These are phyloP conservation scores for Delichon dasypus DNA, from an alignment of 2,797 vertebrate species.

Conservation along the genomic window DNA sequence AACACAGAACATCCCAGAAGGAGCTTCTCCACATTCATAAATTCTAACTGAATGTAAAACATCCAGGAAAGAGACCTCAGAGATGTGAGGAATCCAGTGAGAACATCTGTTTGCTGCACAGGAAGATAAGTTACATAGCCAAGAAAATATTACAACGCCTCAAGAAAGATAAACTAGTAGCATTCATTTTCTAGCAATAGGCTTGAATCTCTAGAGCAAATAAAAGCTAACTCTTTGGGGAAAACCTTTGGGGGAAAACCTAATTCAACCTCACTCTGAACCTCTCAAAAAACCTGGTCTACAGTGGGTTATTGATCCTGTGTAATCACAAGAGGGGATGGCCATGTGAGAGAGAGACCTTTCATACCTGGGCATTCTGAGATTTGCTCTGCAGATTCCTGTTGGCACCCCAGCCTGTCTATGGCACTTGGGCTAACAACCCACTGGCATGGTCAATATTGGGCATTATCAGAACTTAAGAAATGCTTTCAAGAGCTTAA, in stretches of 20 bases:
- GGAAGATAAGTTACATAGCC: slow-evolving; percentile 24
- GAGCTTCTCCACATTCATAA: slow-evolving; percentile 53
- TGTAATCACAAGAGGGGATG: not conserved
- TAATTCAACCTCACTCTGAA: not conserved
- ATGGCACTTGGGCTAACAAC: not conserved
- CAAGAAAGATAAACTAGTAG: slow-evolving; percentile 43
- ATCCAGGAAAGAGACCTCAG: slow-evolving; percentile 60
- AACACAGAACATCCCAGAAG: slow-evolving; percentile 46
- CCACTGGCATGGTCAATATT: not conserved
- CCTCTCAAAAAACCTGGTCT: not conserved
- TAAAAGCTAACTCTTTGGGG: not conserved
- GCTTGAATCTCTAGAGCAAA: not conserved
- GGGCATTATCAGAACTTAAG: not conserved
- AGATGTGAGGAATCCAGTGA: slow-evolving; percentile 52
- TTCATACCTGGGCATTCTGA: not conserved
- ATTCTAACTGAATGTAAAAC: slow-evolving; percentile 56
- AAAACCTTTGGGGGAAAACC: not conserved
- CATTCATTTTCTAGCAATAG: not conserved
- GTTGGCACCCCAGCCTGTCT: not conserved
- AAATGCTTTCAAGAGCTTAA: not conserved
- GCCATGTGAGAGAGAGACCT: accelerated
- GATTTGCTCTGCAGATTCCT: not conserved
- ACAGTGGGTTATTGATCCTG: not conserved
- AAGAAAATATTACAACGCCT: slow-evolving; percentile 53
- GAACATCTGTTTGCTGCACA: slow-evolving; percentile 38